Conservation (phyloP, 2,113 vertebrate species). For the Petrocephalus zakoni region DNA sequence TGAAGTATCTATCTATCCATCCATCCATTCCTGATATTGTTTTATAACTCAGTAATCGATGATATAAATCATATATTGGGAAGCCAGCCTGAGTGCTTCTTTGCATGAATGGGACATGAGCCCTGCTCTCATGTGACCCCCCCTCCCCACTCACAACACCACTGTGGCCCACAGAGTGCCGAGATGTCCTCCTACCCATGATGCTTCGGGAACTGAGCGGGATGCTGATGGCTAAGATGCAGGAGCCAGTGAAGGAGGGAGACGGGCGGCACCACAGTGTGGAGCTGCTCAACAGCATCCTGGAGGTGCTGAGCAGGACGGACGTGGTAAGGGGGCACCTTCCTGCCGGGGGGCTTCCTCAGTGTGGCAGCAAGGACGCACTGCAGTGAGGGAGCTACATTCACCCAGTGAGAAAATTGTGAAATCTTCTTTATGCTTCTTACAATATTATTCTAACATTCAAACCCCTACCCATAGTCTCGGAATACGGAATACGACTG, state of each 20-base stretch:
- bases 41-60: neutral
- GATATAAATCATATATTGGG: neutral
- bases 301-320: constrained; percentile 85
- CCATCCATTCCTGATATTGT: neutral
- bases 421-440: neutral
- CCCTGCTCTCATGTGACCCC: neutral
- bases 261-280: constrained; percentile 78
- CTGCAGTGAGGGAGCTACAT: neutral
- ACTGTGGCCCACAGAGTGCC: constrained; percentile 70
- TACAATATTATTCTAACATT: neutral
- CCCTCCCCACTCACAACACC: neutral
- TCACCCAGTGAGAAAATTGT: neutral
- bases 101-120: neutral
- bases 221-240: constrained; percentile 70
- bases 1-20: neutral
- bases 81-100: neutral
- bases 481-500: neutral
- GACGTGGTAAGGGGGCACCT: constrained; percentile 64
- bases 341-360: neutral
- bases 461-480: neutral
- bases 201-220: constrained; percentile 83
- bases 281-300: constrained; percentile 85
- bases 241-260: constrained; percentile 64
- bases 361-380: neutral
- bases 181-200: constrained; percentile 88